A percentile compares a stretch with the other conserved stretches of the same genome.
phyloP scores from a whole-genome alignment of 2,113 vertebrate genomes.

The Mohoua ochrocephala region DNA sequence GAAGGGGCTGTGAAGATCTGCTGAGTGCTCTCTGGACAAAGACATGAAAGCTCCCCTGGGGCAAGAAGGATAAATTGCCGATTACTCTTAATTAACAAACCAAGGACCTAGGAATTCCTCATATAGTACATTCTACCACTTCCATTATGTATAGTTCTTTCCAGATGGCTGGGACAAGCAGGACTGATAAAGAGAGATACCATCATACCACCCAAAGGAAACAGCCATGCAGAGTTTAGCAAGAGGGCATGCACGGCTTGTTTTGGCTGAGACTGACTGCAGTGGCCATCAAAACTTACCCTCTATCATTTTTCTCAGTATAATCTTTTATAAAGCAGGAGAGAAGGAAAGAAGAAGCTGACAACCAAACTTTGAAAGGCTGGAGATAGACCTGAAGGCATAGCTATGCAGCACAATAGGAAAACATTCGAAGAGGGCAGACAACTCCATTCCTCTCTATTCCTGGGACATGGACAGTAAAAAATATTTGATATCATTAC shows the following conservation, averaged over 20 bases:
- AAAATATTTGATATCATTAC: not conserved
- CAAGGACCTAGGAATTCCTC: not conserved
- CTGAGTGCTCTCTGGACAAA: not conserved
- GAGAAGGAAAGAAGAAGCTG: not conserved
- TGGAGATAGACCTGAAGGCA: not conserved
- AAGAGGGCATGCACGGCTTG: accelerated
- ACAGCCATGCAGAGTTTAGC: accelerated
- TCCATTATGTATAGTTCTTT: not conserved
- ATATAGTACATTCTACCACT: not conserved
- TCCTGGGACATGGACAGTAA: not conserved
- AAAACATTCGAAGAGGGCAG: not conserved
- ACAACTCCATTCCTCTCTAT: not conserved
- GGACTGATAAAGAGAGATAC: accelerated
- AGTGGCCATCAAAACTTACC: not conserved
- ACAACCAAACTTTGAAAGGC: not conserved
- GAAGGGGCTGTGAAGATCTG: not conserved
- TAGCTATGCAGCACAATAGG: not conserved
- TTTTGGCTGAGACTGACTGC: not conserved
- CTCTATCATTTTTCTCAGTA: not conserved
- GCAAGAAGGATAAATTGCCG: not conserved
- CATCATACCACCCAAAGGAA: not conserved
- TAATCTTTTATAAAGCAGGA: not conserved
- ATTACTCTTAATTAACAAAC: not conserved
- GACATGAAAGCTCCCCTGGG: not conserved
- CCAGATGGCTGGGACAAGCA: not conserved